Evolutionary conservation across 2,113 vertebrate species (phyloP).

Genomic region (Perognathus longimembris): DNA sequence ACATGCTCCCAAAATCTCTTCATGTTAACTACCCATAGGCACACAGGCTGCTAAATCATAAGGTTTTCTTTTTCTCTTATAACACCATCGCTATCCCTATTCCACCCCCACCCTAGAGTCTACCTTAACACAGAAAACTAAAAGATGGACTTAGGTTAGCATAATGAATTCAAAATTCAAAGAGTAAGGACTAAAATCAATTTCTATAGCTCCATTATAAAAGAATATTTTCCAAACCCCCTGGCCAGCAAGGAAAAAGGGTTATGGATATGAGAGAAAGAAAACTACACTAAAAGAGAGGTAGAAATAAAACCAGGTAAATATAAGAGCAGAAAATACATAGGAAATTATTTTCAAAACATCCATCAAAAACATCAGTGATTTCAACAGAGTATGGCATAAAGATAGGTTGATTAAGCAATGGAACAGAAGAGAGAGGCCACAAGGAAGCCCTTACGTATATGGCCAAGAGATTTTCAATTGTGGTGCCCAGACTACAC

Average conservation of each 20-base stretch:
- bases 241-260: slow-evolving; percentile 50
- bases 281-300: slow-evolving; percentile 56
- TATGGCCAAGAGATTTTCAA: background rate
- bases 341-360: background rate
- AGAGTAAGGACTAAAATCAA: slow-evolving; percentile 62
- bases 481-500: background rate
- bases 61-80: background rate
- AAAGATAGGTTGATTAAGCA: background rate
- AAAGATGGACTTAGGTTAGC: background rate
- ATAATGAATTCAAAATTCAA: slow-evolving; percentile 11
- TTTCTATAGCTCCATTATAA: slow-evolving; percentile 68
- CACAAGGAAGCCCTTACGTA: background rate
- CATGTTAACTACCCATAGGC: background rate
- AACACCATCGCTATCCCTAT: background rate
- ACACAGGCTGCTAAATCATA: background rate
- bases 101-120: background rate
- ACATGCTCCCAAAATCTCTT: background rate
- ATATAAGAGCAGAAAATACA: background rate
- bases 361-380: background rate
- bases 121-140: background rate
- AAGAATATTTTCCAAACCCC: slow-evolving; percentile 70
- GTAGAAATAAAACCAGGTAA: slow-evolving; percentile 80
- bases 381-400: background rate
- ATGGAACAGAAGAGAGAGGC: background rate
- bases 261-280: background rate